Evolutionary conservation across 2,888 invertebrate genomes (phyloP), one percentile per base, ranked within the genome.

Genomic region (Clostera curtula): DNA sequence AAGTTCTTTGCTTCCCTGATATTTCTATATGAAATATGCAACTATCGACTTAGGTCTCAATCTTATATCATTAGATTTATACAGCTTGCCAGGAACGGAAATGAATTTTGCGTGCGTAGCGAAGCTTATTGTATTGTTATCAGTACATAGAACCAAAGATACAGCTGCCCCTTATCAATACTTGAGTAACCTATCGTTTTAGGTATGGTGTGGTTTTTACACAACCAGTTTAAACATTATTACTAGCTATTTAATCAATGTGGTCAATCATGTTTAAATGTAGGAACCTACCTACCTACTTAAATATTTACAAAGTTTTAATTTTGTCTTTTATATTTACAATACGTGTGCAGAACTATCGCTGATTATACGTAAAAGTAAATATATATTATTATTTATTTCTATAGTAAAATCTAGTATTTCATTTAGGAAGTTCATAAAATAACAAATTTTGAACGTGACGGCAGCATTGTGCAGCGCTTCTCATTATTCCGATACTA

Each of bases 121-220:
- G 27, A 28, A 34, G 32, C 24, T 29, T 32, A 40, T 29, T 34
- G 33, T 31, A n/a, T n/a, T n/a, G 30, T 48, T 61, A 56, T 57
- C 55, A 35, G 43, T 55, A 48, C 56, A 40, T 51, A 50, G 59
- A 62, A 67, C 61, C 57, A 53, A 49, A 56, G 63, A 62, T 65
- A 65, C 27, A 33, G 24, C 19, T 22, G 27, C 20, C 15, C 18
- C 20, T 33, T 48, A 47, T 44, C 42, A 17, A 23, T n/a, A n/a
- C n/a, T n/a, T n/a, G n/a, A n/a, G n/a, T n/a, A n/a, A n/a, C n/a
- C n/a, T n/a, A n/a, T n/a, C n/a, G n/a, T n/a, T n/a, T n/a, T n/a
- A n/a, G n/a, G n/a, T n/a, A n/a, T n/a, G n/a, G n/a, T n/a, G n/a
- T n/a, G n/a, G n/a, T n/a, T n/a, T n/a, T n/a, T n/a, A n/a, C n/a